Evolutionary conservation across 2,888 invertebrate genomes (phyloP), one percentile per base, ranked within the genome.

Genomic region (Epinotia brunnichana): DNA sequence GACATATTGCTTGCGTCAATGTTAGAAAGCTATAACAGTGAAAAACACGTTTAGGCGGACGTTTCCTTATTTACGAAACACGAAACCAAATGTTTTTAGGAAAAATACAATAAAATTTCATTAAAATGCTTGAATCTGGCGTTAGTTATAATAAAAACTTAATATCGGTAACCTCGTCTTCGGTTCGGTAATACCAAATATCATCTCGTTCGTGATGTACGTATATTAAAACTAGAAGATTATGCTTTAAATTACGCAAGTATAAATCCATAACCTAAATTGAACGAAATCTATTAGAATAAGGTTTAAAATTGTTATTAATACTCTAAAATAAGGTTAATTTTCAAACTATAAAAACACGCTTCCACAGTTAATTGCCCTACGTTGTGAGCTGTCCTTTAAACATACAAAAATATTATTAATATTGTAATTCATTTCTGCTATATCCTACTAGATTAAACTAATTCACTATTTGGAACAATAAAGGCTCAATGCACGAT

Each of bases 321-420:
- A 69, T 69, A 73, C 68, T 57, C 63, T 59, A 73, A 73, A 69
- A 73, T 63, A 73, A 63, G 57, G 62, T 73, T 73, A 69, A 63
- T 59, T 73, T 72, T 68, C 44, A 63, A 74, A 67, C 71, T 68
- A 68, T 66, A 66, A 75, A 76, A 80, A 80, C 79, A 81, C 70
- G 72, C 77, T 78, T 77, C 73, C 78, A 81, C 78, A 77, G 76
- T 80, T 80, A 77, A 74, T 70, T 75, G 74, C 74, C 69, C 75
- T 78, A 81, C 77, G 76, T 75, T 77, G 77, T 74, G 81, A 83
- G 80, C 86, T 87, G 87, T 89, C 83, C 88, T 89, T 88, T 84
- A 83, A 78, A 84, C 85, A 91, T 91, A 92, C 85, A 92, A 92
- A 92, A 92, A 91, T 91, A 92, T 91, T 78, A 78, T 88, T 81